phyloP scores from a whole-genome alignment of 2,113 vertebrate species.

The Silurus asotus region DNA sequence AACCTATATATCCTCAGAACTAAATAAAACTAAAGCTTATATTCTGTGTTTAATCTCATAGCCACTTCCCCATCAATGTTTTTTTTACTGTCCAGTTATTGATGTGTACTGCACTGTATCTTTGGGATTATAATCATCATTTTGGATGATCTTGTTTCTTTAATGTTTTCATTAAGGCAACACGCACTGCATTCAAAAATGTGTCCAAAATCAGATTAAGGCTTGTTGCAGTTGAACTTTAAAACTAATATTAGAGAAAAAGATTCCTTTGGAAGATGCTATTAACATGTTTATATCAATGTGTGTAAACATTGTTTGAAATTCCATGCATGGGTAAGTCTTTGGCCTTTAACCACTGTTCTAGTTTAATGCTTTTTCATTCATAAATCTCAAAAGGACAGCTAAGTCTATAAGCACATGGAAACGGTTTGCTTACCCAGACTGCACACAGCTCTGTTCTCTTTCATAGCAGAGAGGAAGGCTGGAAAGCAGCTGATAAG shows the following conservation, averaged over 20 bases:
- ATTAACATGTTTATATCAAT: not conserved
- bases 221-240: not conserved
- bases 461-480: slow-evolving; percentile 53
- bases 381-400: slow-evolving; percentile 70
- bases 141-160: slow-evolving; percentile 28
- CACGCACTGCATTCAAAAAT: slow-evolving; percentile 15
- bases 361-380: slow-evolving; percentile 64
- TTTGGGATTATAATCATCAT: slow-evolving; percentile 10
- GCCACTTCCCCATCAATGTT: not conserved
- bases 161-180: slow-evolving; percentile 32
- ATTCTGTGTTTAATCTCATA: not conserved
- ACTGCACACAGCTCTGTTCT: slow-evolving; percentile 65
- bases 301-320: slow-evolving; percentile 52
- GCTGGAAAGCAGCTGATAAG: slow-evolving; percentile 51
- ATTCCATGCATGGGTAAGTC: slow-evolving; percentile 59
- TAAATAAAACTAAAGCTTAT: not conserved
- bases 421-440: slow-evolving; percentile 66
- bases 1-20: not conserved
- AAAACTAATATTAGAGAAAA: not conserved
- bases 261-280: slow-evolving; percentile 17
- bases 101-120: not conserved
- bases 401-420: slow-evolving; percentile 63
- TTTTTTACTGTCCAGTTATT: not conserved
- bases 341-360: slow-evolving; percentile 41
- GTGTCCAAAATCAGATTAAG: not conserved